phyloP scores from a whole-genome alignment of 2,888 invertebrate species.

The Philhelius pedissequus region DNA sequence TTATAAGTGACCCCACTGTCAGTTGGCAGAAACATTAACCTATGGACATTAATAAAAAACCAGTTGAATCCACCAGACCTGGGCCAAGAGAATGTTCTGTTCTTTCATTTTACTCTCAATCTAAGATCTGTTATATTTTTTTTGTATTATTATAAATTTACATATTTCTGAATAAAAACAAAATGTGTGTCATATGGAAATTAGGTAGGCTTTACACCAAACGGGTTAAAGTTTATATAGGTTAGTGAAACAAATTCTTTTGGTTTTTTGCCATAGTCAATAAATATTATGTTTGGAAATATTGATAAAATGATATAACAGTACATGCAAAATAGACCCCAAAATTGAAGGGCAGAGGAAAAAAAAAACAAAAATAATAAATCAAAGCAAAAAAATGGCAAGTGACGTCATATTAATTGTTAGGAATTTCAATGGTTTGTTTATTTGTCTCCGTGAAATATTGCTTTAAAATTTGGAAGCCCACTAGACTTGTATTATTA shows the following conservation, averaged over 20 bases:
- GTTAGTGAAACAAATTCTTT: constrained; percentile 29
- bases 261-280: not conserved
- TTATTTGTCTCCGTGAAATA: too few species aligned
- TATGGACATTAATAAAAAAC: not conserved
- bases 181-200: constrained; percentile 62
- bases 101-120: not conserved
- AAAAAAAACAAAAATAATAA: too few species aligned
- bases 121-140: not conserved
- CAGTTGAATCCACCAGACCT: not conserved
- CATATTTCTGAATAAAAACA: not conserved
- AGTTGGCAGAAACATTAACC: not conserved
- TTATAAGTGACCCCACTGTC: not conserved
- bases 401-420: too few species aligned
- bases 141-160: not conserved
- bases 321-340: not conserved
- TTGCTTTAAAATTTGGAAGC: too few species aligned
- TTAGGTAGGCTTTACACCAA: constrained; percentile 14
- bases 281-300: not conserved
- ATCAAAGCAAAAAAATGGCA: too few species aligned
- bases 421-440: too few species aligned
- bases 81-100: constrained; percentile 6
- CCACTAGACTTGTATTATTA: too few species aligned
- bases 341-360: too few species aligned
- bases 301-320: constrained; percentile 2
- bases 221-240: constrained; percentile 34